Evolutionary conservation across 2,888 invertebrate species (phyloP), one percentile per base, ranked within the genome.

Genomic region (Microctonus hyperodae): DNA sequence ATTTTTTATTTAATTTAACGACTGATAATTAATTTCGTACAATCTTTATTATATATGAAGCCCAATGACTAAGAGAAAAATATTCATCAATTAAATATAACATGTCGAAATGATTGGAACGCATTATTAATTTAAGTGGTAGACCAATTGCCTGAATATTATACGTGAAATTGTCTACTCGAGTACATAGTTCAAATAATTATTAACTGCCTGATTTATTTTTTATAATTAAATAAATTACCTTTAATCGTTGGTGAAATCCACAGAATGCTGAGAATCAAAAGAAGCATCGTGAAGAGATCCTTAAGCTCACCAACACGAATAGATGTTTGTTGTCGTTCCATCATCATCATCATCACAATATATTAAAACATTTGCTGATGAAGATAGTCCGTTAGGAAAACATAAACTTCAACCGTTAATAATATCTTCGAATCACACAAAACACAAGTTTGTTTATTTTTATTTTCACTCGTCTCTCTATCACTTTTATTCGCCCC

Each of bases 221-320:
- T n/a, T n/a, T n/a, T n/a, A n/a, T n/a, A n/a, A n/a, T n/a, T n/a
- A n/a, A n/a, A n/a, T n/a, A n/a, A n/a, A n/a, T 60, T 51, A 53
- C 65, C 65, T 60, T 53, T 56, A 31, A 65, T 61, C 16, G 31
- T 16, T 28, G 44, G 55, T 22, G 65, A 55, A 22, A 65, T 61
- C 44, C 53, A 65, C 33, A 65, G n/a, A 13, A 59, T 50, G 13
- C 37, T 53, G 44, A 65, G 55, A 7, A 65, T 28, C 25, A 63
- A 11, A 11, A 65, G 31, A 22, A 65, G 6, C 61, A 61, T 33
- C 48, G 44, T 56, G 44, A 22, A 48, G 22, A 51, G 37, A 22
- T 55, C 44, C 60, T 44, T 40, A 48, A 51, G 9, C 33, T 55
- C 23, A 53, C 53, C 11, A 28, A 35, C 37, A 22, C 28, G 1